phyloP scores from a whole-genome alignment of 2,113 vertebrate species.

The Corynorhinus townsendii region DNA sequence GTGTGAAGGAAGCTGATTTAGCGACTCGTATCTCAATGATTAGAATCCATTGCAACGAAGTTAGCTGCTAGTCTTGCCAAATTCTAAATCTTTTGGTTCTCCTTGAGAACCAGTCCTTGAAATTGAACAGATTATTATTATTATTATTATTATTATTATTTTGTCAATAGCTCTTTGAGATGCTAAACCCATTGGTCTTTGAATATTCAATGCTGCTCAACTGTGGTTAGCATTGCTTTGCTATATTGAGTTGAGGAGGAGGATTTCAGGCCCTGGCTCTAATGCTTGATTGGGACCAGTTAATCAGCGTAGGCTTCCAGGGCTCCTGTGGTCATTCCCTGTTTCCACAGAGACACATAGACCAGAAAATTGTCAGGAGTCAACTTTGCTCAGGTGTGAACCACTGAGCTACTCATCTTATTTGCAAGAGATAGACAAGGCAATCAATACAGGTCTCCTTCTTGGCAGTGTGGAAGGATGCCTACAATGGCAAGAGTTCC shows the following conservation, averaged over 20 bases:
- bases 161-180: constrained; percentile 16
- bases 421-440: neutral
- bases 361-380: neutral
- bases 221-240: neutral
- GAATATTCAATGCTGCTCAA: constrained; percentile 52
- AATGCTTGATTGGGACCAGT: no score
- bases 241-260: neutral
- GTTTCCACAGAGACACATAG: neutral
- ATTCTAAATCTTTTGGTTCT: constrained; percentile 67
- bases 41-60: constrained; percentile 67
- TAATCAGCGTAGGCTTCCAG: neutral
- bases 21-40: constrained; percentile 71
- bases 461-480: constrained; percentile 44
- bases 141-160: constrained; percentile 40
- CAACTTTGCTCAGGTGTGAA: neutral
- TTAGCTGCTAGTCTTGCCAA: constrained; percentile 70
- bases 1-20: constrained; percentile 75
- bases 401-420: neutral
- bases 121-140: constrained; percentile 51
- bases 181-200: constrained; percentile 66
- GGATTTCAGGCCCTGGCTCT: neutral
- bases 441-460: neutral
- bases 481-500: constrained; percentile 21
- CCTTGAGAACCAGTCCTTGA: constrained; percentile 63
- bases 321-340: neutral